Evolutionary conservation across 2,888 invertebrate genomes (phyloP), one percentile per base, ranked within the genome.

Genomic region (Tetropium fuscum): DNA sequence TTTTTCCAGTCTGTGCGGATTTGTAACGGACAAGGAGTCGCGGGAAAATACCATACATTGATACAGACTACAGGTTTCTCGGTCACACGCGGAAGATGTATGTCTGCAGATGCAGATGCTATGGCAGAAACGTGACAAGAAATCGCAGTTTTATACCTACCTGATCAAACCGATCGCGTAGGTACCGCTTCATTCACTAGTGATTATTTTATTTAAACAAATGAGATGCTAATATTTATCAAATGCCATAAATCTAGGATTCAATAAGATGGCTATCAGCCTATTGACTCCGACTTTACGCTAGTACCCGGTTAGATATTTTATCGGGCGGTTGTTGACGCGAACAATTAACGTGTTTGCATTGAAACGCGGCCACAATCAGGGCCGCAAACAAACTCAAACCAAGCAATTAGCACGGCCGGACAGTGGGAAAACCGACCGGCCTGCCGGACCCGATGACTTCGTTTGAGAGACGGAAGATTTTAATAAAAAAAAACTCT

Each of bases 401-500:
- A 51, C 27, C 10, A 22, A 40, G 20, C 40, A 51, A 51, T 51
- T 51, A 51, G 18, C 51, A 51, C 20, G 40, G 40, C 40, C 27
- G n/a, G n/a, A n/a, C 51, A 51, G 51, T 51, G 51, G 51, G 51
- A 51, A 51, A 51, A 51, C 51, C 51, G 51, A 34, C 38, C 13
- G 38, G 25, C 6, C 13, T 25, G 25, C 6, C 16, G 10, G 51
- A 15, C 38, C n/a, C 7, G 40, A 40, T n/a, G n/a, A 20, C 13
- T 25, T 18, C 13, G 10, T 19, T 16, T 15, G 10, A 22, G n/a
- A 48, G 48, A 36, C 36, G 22, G 36, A 36, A 8, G 20, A 47
- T 13, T 40, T 40, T 38, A 48, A 22, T 51, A 18, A 51, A 51
- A 51, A 40, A n/a, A n/a, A 22, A 25, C 22, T 25, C 51, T 51